Evolutionary conservation across 1,140 invertebrate genomes (phyloP).

Genomic region (Schlechtendalia chinensis): DNA sequence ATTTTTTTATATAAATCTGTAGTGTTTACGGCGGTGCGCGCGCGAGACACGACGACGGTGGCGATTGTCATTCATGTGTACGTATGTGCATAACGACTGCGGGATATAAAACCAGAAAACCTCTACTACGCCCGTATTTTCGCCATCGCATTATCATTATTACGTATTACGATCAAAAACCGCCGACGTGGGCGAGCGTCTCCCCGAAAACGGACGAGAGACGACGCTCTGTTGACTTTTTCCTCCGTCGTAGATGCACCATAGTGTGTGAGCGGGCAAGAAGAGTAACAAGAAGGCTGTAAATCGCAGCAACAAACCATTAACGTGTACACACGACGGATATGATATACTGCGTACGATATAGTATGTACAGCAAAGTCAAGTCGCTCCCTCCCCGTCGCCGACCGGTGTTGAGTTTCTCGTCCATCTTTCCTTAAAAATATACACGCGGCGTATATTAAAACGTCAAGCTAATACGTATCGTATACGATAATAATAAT

Average conservation of each 20-base stretch:
- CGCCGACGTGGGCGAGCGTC: constrained; percentile 21
- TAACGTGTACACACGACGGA: not conserved
- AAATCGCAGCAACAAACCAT: not conserved
- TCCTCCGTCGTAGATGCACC: not conserved
- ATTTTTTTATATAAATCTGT: too few relatives aligned
- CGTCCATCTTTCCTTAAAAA: not conserved
- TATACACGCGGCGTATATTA: not conserved
- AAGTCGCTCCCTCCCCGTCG: not conserved
- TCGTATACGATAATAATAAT: not conserved
- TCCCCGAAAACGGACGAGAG: not conserved
- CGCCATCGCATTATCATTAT: too few relatives aligned
- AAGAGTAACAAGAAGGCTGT: not conserved
- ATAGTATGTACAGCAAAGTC: too few relatives aligned
- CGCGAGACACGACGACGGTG: too few relatives aligned
- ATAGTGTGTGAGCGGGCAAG: not conserved
- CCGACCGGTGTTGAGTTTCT: not conserved
- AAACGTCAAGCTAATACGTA: not conserved
- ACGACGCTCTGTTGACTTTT: not conserved
- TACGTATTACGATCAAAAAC: not conserved
- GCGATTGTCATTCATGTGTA: too few relatives aligned
- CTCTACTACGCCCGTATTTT: too few relatives aligned
- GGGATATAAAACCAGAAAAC: too few relatives aligned
- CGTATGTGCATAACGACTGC: too few relatives aligned
- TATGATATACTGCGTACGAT: not conserved
- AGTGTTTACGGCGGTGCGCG: too few relatives aligned